These are phyloP conservation scores for Apamea sordens DNA, from an alignment of 2,888 invertebrate species.

Conservation along the genomic window DNA sequence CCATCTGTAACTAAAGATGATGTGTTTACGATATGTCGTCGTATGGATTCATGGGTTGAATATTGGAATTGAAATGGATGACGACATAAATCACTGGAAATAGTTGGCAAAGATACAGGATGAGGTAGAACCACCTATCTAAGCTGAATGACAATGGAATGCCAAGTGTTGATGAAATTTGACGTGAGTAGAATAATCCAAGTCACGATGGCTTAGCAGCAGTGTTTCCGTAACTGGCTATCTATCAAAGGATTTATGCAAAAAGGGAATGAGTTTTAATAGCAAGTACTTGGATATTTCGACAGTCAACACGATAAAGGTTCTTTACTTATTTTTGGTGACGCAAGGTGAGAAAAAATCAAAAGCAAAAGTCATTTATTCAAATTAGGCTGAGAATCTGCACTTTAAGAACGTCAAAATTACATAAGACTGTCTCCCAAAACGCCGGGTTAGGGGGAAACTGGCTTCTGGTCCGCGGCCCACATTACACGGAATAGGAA, in stretches of 20 bases:
- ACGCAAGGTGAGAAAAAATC: background rate
- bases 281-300: background rate
- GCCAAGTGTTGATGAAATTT: background rate
- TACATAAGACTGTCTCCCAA: too few species aligned
- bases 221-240: background rate
- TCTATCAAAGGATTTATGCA: background rate
- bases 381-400: too few species aligned
- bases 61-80: conserved; percentile 13
- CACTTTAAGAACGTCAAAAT: too few species aligned
- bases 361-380: too few species aligned
- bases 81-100: background rate
- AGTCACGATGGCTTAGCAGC: background rate
- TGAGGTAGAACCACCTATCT: background rate
- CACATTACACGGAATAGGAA: too few species aligned
- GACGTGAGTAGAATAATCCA: background rate
- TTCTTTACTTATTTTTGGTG: background rate
- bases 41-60: conserved; percentile 5
- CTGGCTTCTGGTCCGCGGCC: too few species aligned
- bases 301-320: background rate
- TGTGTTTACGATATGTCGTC: conserved; percentile 37
- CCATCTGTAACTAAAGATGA: conserved; percentile 25
- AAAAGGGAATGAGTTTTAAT: background rate
- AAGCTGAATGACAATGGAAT: background rate
- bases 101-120: background rate
- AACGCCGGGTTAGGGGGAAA: too few species aligned